Conservation (phyloP, 2,888 invertebrate genomes). For the Copidosoma aretas region DNA sequence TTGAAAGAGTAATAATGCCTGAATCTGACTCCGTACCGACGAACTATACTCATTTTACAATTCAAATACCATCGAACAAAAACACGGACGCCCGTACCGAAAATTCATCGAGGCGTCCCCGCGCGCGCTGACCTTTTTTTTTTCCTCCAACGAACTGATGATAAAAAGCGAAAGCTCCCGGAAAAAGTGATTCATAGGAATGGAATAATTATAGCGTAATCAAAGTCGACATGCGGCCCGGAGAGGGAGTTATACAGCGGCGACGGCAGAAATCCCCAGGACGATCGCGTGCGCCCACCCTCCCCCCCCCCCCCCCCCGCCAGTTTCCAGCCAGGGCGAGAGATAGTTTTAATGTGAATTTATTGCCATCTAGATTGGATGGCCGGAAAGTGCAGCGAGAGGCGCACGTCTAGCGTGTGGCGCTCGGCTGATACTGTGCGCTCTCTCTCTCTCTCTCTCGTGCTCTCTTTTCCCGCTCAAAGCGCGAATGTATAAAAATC, state of each 20-base stretch:
- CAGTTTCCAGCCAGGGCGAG: constrained; percentile 35
- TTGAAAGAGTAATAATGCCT: too few species aligned
- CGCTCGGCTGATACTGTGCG: constrained; percentile 30
- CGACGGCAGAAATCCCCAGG: neutral
- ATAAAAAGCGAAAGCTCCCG: neutral
- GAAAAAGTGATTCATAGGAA: constrained; percentile 17
- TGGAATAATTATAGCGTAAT: constrained; percentile 37
- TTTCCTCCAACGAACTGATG: neutral
- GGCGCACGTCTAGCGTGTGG: constrained; percentile 49
- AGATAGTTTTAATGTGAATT: constrained; percentile 62
- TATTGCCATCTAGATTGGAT: constrained; percentile 60
- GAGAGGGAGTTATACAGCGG: constrained; percentile 20
- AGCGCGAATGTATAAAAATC: constrained; percentile 38
- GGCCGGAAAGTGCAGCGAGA: constrained; percentile 52
- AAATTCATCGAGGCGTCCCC: too few species aligned
- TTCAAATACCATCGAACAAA: too few species aligned
- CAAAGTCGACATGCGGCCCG: constrained; percentile 34
- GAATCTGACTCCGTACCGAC: too few species aligned
- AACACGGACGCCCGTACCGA: too few species aligned
- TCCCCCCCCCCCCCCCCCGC: neutral
- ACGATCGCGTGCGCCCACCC: constrained; percentile 14
- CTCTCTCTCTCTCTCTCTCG: too few species aligned
- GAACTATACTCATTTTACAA: too few species aligned
- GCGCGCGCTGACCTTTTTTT: neutral
- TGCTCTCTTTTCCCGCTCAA: neutral